Base-by-base conservation (phyloP, 2,797 vertebrate species). In the Hyperoplus immaculatus region DNA sequence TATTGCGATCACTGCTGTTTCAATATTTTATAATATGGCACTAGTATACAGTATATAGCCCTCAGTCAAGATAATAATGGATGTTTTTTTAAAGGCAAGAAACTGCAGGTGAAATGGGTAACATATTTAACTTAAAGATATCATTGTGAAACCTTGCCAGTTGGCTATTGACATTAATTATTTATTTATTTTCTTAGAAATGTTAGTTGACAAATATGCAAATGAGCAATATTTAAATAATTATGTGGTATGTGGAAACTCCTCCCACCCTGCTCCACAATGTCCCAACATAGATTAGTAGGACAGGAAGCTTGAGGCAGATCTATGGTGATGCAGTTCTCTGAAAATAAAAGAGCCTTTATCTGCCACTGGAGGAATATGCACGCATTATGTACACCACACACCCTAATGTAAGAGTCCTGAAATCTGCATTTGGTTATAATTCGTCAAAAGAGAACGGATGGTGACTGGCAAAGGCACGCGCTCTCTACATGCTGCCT, bases 361-460 rank as follows among this genome's bases (percentile, higher is more conserved):
- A 14, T 57, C n/a, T 59, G 46, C 11, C 39, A 18, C 45, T 36
- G 14, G 1, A 68, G 14, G 38, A 49, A 45, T 4, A 56, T 58
- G 29, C 49, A 41, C 36, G 12, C 16, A 21, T 53, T 39, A 12
- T 38, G 53, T 18, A 9, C 21, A 38, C 5, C 49, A 8, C 56
- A 59, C 8, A 66, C 11, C 8, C 5, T 10, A 3, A 39, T 14
- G 38, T 61, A 42, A 53, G 21, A 57, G 47, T 42, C 62, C 57
- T 50, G 21, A 56, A 49, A 57, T 45, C 53, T 58, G 67, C 59
- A 53, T 12, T 10, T 11, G 49, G 29, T 56, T 54, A 62, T 13
- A 7, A 11, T 5, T 6, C 63, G 43, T 45, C 38, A 69, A 18
- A 56, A 29, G 47, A 10, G 43, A 56, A 0, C 46, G 45, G 75